Conservation (phyloP, 2,113 vertebrate genomes). For the Apodemus sylvaticus region DNA sequence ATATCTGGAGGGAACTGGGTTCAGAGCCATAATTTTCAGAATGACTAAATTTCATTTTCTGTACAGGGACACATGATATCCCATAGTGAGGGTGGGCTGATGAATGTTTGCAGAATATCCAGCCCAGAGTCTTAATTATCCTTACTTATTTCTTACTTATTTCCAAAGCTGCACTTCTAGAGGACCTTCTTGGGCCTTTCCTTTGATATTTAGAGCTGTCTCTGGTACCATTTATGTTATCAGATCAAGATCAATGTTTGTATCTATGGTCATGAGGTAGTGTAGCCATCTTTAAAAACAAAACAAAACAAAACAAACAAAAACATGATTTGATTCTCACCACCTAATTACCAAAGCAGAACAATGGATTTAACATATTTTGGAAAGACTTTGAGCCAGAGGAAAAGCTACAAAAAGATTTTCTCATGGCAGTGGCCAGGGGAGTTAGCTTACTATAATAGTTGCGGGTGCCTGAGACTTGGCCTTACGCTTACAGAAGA, state of each 20-base stretch:
- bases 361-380: neutral
- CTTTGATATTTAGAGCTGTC: neutral
- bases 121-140: neutral
- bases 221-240: neutral
- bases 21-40: neutral
- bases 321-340: neutral
- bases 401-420: neutral
- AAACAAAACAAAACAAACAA: neutral
- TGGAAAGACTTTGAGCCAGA: neutral
- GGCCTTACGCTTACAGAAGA: neutral
- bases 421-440: neutral
- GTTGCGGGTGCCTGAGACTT: neutral
- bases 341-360: neutral
- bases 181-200: neutral
- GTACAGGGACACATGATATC: neutral
- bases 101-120: accelerated
- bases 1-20: neutral
- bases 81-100: accelerated
- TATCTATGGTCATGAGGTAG: neutral
- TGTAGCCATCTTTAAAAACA: neutral
- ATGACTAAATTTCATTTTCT: neutral
- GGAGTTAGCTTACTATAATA: neutral
- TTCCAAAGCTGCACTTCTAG: neutral
- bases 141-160: neutral
- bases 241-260: neutral